These are phyloP conservation scores for Sipha flava DNA, from an alignment of 1,140 invertebrate genomes.

Conservation along the genomic window DNA sequence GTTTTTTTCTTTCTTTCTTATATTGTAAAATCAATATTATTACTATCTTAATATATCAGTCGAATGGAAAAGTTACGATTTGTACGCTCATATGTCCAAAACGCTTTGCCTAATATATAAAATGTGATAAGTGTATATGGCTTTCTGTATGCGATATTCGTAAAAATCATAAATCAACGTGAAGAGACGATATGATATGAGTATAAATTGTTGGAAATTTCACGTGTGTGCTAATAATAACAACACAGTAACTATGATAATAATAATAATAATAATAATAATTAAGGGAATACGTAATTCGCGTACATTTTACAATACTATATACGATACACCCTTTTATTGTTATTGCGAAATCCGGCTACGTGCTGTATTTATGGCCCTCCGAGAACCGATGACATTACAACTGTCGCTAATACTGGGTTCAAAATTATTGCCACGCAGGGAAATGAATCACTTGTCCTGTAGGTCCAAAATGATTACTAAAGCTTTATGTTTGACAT, in stretches of 20 bases:
- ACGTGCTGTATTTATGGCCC: not conserved
- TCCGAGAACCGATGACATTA: constrained; percentile 25
- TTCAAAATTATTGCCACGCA: constrained; percentile 12
- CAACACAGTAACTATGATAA: too few species aligned
- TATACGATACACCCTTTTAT: not conserved
- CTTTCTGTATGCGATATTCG: too few species aligned
- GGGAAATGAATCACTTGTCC: constrained; percentile 27
- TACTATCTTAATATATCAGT: too few species aligned
- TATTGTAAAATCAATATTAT: too few species aligned
- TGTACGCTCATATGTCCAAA: too few species aligned
- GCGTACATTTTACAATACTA: not conserved
- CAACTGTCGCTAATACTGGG: constrained; percentile 11
- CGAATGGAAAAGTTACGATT: too few species aligned
- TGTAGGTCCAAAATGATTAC: constrained; percentile 17
- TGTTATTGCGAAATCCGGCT: constrained; percentile 27
- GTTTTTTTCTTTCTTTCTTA: too few species aligned
- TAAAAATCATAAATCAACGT: not conserved
- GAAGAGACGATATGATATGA: not conserved
- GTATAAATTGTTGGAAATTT: not conserved
- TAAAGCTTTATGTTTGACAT: not conserved
- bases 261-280: not conserved
- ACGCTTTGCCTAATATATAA: too few species aligned
- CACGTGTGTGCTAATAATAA: too few species aligned
- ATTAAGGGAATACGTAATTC: not conserved
- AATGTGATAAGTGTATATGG: too few species aligned